Base-by-base conservation (phyloP, 2,113 vertebrate species). In the Arvicanthis niloticus region DNA sequence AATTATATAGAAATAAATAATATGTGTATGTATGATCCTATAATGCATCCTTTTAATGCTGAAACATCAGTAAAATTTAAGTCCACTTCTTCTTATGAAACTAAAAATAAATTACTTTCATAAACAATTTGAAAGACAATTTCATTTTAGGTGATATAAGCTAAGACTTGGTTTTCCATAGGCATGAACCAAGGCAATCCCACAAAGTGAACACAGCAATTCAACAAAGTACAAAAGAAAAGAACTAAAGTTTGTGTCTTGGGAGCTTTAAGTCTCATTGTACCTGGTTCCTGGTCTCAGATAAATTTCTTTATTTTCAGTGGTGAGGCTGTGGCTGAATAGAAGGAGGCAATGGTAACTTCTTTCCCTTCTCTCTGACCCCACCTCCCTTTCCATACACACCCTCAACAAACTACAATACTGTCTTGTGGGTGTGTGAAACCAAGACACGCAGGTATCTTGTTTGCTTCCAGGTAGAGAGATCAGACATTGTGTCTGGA, bases 391-490 rank as follows among this genome's bases (percentile, higher is more conserved):
- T 96, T 92, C 93, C 77, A 90, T 7, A 75, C 88, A 94, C 53
- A 88, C 89, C 76, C 92, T 95, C 56, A 65, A 3, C 12, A 53
- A 82, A 75, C n/a, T 72, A 95, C 62, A 88, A 93, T 51, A 51
- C 7, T 60, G 65, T 21, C 21, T 21, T 89, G 95, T 96, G 77
- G 97, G 91, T 29, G 88, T 96, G 68, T 72, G 88, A 88, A 94
- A 91, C 75, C 58, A 81, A 91, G 80, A 95, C 72, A 82, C 92
- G 42, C 95, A 95, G 76, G 84, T 97, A 78, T 80, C 68, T 15
- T 81, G 17, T 96, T 96, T 92, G 10, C 53, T 95, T 81, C 85
- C 48, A 2, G 53, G 40, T 24, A 68, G 42, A 58, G 58, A 89
- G 72, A 94, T 62, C 53, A 92, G 93, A 78, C 86, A 73, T 51